Percentiles rank a stretch among this genome's conserved stretches.
These are phyloP conservation scores for Notothenia rossii DNA, from an alignment of 2,113 vertebrate genomes.

Conservation along the genomic window DNA sequence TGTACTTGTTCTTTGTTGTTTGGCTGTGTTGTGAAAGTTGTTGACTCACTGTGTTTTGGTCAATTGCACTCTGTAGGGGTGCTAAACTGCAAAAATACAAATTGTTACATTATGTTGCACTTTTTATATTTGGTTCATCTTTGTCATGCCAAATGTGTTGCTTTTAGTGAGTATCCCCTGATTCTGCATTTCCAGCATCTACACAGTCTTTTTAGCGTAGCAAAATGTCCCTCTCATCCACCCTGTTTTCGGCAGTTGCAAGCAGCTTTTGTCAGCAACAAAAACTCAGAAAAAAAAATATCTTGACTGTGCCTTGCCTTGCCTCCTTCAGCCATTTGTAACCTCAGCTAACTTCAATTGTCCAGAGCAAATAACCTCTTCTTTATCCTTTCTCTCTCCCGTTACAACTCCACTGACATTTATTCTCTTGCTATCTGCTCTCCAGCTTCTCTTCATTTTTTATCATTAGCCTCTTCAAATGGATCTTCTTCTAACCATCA, in stretches of 20 bases:
- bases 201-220: background rate
- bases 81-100: too few species aligned
- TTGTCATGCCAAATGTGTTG: background rate
- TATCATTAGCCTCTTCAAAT: slow-evolving; percentile 28
- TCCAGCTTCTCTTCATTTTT: slow-evolving; percentile 28
- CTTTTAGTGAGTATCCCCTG: background rate
- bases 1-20: too few species aligned
- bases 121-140: background rate
- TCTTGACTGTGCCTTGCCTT: background rate
- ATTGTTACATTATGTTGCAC: too few species aligned
- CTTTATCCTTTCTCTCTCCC: background rate
- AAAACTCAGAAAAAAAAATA: too few species aligned
- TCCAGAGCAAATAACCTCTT: slow-evolving; percentile 30
- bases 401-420: background rate
- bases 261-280: background rate
- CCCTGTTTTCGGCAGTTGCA: background rate
- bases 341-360: slow-evolving; percentile 44
- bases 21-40: too few species aligned
- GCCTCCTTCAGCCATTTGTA: slow-evolving; percentile 35
- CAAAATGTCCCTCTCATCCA: background rate
- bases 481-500: slow-evolving; percentile 35
- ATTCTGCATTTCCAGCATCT: background rate
- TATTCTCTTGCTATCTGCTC: background rate
- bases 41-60: too few species aligned
- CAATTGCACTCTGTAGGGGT: too few species aligned